A percentile compares a stretch with the other conserved stretches of the same genome.
phyloP scores from a whole-genome alignment of 2,113 vertebrate genomes.

The Malurus melanocephalus region DNA sequence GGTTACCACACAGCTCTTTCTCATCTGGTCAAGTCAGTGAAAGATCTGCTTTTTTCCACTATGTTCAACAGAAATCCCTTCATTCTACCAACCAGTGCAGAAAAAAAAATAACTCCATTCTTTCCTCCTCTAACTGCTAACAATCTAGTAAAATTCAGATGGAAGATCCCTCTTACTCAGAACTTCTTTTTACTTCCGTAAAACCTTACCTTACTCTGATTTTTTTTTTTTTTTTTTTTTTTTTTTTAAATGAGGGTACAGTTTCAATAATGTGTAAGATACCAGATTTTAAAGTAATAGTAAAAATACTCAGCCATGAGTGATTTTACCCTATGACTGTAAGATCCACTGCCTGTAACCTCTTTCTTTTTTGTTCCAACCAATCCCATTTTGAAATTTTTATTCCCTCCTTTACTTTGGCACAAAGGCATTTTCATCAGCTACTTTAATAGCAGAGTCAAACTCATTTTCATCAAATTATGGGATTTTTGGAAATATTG shows the following conservation, averaged over 20 bases:
- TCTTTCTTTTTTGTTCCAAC: neutral
- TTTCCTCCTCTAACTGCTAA: neutral
- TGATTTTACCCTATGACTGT: neutral
- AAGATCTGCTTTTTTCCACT: neutral
- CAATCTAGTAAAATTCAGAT: neutral
- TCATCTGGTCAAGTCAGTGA: neutral
- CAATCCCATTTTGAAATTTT: neutral
- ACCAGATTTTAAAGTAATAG: neutral
- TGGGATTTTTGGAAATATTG: neutral
- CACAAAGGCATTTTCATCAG: neutral
- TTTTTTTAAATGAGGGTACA: neutral
- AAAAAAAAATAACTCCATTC: neutral
- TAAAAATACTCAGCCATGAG: neutral
- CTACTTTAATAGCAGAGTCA: neutral
- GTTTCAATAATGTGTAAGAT: neutral
- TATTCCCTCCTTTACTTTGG: neutral
- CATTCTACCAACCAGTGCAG: neutral
- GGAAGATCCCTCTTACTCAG: neutral
- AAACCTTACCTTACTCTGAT: neutral
- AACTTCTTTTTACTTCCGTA: neutral
- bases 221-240: neutral
- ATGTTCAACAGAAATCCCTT: neutral
- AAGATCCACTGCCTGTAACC: neutral
- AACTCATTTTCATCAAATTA: constrained; percentile 14
- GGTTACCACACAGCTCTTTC: neutral